Percentiles rank a stretch among this genome's conserved stretches.
These are phyloP conservation scores for Pituophis catenifer DNA, from an alignment of 2,113 vertebrate species.

Conservation along the genomic window DNA sequence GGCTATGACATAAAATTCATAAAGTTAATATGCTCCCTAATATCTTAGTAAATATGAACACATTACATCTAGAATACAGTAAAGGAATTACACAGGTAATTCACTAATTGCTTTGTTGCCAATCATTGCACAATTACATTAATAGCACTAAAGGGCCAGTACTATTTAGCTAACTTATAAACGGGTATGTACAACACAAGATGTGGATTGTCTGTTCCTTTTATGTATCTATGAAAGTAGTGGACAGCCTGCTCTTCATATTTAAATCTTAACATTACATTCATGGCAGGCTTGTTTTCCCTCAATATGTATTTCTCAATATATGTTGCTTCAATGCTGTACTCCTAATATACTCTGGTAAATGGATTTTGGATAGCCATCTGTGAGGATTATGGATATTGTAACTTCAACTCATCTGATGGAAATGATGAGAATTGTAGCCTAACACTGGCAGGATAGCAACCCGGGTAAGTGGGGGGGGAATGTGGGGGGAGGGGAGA, in stretches of 20 bases:
- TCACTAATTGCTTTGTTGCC: neutral
- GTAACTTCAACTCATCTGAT: neutral
- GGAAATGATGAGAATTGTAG: neutral
- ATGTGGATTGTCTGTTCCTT: neutral
- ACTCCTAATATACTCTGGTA: neutral
- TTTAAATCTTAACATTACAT: neutral
- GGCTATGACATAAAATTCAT: neutral
- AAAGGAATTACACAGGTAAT: neutral
- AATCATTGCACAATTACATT: neutral
- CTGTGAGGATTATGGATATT: neutral
- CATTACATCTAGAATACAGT: neutral
- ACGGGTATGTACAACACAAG: neutral
- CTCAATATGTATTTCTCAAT: neutral
- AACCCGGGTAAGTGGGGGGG: rapidly evolving
- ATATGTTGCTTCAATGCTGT: neutral
- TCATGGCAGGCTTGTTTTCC: neutral
- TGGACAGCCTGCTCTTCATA: neutral
- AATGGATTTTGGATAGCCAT: neutral
- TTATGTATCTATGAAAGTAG: neutral
- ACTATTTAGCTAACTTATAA: neutral
- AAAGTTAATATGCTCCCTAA: neutral
- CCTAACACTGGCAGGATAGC: neutral
- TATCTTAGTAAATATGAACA: neutral
- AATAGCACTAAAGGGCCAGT: neutral
- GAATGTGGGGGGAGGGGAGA: too few relatives aligned